A percentile compares a stretch with the other conserved stretches of the same genome.
phyloP scores from a whole-genome alignment of 2,888 invertebrate species.

The Sinopyrophorus schimmeli region DNA sequence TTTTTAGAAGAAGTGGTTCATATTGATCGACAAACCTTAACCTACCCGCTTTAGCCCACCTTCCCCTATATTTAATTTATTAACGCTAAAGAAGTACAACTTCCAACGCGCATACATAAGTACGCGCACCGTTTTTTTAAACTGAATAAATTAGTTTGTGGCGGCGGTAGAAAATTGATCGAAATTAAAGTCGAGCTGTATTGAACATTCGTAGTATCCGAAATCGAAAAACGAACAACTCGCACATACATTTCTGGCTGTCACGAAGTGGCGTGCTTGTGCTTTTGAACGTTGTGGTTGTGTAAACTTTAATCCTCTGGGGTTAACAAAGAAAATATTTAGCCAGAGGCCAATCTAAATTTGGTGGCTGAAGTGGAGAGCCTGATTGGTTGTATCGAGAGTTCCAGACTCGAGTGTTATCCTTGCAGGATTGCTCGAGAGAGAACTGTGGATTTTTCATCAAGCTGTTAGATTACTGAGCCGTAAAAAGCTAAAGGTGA shows the following conservation, averaged over 20 bases:
- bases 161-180: slow-evolving; percentile 12
- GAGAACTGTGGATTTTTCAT: slow-evolving; percentile 51
- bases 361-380: slow-evolving; percentile 51
- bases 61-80: too few relatives aligned
- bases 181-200: slow-evolving; percentile 13
- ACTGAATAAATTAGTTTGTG: too few relatives aligned
- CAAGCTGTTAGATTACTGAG: slow-evolving; percentile 33
- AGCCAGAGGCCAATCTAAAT: slow-evolving; percentile 59
- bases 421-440: slow-evolving; percentile 51
- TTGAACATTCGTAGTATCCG: too few relatives aligned
- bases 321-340: slow-evolving; percentile 60
- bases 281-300: slow-evolving; percentile 46
- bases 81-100: too few relatives aligned
- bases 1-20: too few relatives aligned
- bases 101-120: too few relatives aligned
- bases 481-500: slow-evolving; percentile 12
- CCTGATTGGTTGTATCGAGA: slow-evolving; percentile 53
- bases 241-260: slow-evolving; percentile 22
- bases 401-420: slow-evolving; percentile 50
- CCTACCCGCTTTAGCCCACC: too few relatives aligned
- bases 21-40: too few relatives aligned
- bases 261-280: slow-evolving; percentile 25
- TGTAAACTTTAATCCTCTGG: slow-evolving; percentile 56
- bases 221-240: slow-evolving; percentile 20
- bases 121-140: too few relatives aligned